Evolutionary conservation across 1,140 invertebrate genomes (phyloP).

Genomic region (Stratiolaelaps scimitus): DNA sequence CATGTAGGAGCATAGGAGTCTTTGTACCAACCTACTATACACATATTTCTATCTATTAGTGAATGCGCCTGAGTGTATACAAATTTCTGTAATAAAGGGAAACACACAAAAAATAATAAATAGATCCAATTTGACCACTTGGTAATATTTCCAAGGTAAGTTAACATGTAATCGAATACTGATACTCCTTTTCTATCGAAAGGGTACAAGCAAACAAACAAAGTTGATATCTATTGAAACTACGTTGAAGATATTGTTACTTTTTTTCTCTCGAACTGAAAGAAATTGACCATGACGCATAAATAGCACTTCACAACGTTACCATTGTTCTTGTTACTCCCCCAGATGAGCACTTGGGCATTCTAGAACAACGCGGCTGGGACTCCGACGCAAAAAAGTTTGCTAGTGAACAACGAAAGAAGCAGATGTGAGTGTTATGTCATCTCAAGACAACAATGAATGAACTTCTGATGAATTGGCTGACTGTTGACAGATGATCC

Average conservation of each 20-base stretch:
- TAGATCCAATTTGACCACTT: neutral
- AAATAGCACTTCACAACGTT: constrained; percentile 30
- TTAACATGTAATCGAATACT: too few species aligned
- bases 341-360: constrained; percentile 62
- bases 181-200: neutral
- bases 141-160: too few species aligned
- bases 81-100: neutral
- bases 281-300: neutral
- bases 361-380: constrained; percentile 65
- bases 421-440: constrained; percentile 11
- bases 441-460: too few species aligned
- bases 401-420: constrained; percentile 50
- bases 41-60: neutral
- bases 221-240: neutral
- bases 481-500: too few species aligned
- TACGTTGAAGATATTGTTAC: neutral
- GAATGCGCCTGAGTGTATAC: neutral
- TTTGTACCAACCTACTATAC: too few species aligned
- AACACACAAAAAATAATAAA: neutral
- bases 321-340: constrained; percentile 43
- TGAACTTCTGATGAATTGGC: too few species aligned
- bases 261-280: neutral
- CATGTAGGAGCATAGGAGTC: too few species aligned
- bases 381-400: constrained; percentile 82
- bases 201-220: neutral